Evolutionary conservation across 1,140 invertebrate species (phyloP), one percentile per base, ranked within the genome.

Genomic region (Pararge aegeria): DNA sequence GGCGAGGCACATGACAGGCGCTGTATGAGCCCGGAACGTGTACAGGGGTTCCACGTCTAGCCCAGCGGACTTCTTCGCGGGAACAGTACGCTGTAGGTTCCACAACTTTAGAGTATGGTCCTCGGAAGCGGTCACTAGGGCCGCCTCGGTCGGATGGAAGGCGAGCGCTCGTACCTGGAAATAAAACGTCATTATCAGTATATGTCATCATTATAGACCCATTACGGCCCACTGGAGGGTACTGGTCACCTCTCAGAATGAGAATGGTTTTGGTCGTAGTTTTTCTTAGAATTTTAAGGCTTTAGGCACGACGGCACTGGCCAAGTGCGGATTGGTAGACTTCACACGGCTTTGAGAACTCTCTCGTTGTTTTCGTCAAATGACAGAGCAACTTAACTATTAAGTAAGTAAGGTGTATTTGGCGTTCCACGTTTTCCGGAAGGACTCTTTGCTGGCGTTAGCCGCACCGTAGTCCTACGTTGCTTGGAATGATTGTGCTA

Each of bases 21-120:
- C 97, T 30, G 94, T 94, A 87, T 99, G 98, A 29, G 95, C 96
- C 70, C 97, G 94, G 91, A 99, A 99, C 64, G 98, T 99, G 87
- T 99, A 99, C 37, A 99, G 92, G 34, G 98, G 98, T 90, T 99
- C 98, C 59, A 99, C 97, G 90, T 99, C 98, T 66, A 99, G 91
- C 13, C 97, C 97, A 56, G 97, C 96, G 38, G 97, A 97, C 94
- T 98, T 98, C 93, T 99, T 99, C 51, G 97, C 96, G 77, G 97
- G 96, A 64, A 97, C 96, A 67, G 98, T 98, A 92, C 98, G 99
- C 83, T 98, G 97, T 70, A 99, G 91, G 93, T 99, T 99, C 98
- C 99, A 99, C 67, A 99, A 90, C 92, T 99, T 99, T 0, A 99
- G 91, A 44, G 98, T 99, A 81, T 99, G 97, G 92, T 99, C 99